These are phyloP conservation scores for Hyperopisus bebe DNA, from an alignment of 2,113 vertebrate genomes.

Conservation along the genomic window DNA sequence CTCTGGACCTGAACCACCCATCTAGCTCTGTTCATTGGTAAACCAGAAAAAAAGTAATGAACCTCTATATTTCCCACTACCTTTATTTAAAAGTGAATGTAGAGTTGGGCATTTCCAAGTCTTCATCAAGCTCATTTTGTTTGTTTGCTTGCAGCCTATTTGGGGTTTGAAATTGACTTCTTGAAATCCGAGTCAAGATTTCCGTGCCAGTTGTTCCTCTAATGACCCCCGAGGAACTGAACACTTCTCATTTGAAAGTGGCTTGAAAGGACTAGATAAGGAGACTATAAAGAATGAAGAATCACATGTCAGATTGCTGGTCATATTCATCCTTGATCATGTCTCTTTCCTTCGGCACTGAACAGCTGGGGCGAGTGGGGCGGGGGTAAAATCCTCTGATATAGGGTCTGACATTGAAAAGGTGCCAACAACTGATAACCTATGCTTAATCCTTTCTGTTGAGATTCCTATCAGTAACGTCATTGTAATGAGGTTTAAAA, in stretches of 20 bases:
- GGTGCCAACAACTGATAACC: constrained; percentile 5
- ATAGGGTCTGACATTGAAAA: neutral
- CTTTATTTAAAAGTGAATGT: neutral
- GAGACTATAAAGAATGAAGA: neutral
- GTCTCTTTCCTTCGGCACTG: neutral
- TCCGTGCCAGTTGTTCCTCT: neutral
- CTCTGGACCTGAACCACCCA: neutral
- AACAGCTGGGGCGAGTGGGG: neutral
- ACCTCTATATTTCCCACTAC: neutral
- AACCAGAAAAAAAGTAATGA: neutral
- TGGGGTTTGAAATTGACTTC: neutral
- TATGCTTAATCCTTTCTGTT: neutral
- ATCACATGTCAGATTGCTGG: neutral
- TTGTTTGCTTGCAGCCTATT: neutral
- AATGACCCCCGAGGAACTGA: neutral
- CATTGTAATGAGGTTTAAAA: neutral
- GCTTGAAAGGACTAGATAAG: neutral
- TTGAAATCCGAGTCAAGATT: neutral
- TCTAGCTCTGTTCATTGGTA: neutral
- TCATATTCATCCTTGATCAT: neutral
- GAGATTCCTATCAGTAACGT: neutral
- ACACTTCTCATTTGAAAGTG: neutral
- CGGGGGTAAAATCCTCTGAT: neutral
- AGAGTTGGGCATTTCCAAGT: neutral
- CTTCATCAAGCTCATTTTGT: neutral